Evolutionary conservation across 2,888 invertebrate genomes (phyloP).

Genomic region (Idaea dimidiata): DNA sequence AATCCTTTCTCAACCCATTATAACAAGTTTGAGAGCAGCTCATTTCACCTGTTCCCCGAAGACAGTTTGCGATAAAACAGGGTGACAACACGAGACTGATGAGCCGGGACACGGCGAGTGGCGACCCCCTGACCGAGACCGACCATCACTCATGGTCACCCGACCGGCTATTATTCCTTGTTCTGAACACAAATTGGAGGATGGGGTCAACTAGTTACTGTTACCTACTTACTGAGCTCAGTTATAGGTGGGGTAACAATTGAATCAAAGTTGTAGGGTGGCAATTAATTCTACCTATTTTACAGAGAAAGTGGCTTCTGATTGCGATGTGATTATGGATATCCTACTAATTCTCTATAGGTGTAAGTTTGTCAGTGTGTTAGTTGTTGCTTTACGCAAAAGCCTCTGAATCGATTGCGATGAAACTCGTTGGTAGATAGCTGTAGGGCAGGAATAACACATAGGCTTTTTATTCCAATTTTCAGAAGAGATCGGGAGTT

Average conservation of each 20-base stretch:
- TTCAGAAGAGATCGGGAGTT: too few relatives aligned
- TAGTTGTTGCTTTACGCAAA: too few relatives aligned
- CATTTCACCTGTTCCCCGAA: background rate
- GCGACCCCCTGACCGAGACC: background rate
- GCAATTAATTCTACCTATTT: background rate
- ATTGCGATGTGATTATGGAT: too few relatives aligned
- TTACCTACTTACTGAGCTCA: background rate
- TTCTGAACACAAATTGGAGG: slow-evolving; percentile 1
- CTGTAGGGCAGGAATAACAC: too few relatives aligned
- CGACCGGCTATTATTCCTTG: slow-evolving; percentile 1
- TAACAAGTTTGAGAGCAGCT: background rate
- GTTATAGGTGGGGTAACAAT: background rate
- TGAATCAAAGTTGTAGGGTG: background rate
- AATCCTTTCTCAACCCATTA: background rate
- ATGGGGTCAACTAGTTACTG: background rate
- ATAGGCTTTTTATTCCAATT: too few relatives aligned
- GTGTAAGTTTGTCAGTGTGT: too few relatives aligned
- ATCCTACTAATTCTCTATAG: too few relatives aligned
- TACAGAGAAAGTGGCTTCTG: too few relatives aligned
- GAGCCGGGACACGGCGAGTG: background rate
- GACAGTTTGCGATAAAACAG: background rate
- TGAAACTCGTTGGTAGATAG: too few relatives aligned
- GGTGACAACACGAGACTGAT: background rate
- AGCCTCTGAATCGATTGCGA: too few relatives aligned
- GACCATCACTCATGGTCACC: background rate